A percentile compares a stretch with the other conserved stretches of the same genome.
Evolutionary conservation across 2,113 vertebrate genomes (phyloP).

Genomic region (Tursiops truncatus): DNA sequence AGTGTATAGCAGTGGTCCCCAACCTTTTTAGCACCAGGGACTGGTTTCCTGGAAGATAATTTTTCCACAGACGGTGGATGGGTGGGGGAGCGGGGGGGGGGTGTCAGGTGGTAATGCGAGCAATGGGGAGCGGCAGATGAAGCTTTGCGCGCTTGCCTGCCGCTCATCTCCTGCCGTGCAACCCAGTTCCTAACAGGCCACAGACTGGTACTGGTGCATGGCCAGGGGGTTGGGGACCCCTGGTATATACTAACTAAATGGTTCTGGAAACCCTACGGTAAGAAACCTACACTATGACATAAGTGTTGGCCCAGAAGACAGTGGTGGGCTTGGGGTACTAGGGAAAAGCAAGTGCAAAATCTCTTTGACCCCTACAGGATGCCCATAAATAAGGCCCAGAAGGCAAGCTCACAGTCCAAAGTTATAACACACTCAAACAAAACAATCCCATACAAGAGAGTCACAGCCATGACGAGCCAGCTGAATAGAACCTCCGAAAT

Average conservation of each 20-base stretch:
- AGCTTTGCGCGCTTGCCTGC: too few relatives aligned
- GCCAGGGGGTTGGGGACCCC: too few relatives aligned
- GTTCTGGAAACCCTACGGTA: not conserved
- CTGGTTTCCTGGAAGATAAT: too few relatives aligned
- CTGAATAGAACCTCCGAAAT: not conserved
- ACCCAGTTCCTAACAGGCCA: too few relatives aligned
- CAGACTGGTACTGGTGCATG: too few relatives aligned
- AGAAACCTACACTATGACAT: not conserved
- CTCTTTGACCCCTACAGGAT: not conserved
- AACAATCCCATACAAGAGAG: not conserved
- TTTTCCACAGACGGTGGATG: too few relatives aligned
- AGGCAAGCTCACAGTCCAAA: not conserved
- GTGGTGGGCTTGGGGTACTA: not conserved
- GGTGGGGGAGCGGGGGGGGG: too few relatives aligned
- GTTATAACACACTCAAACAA: not conserved
- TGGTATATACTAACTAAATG: not conserved
- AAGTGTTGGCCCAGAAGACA: not conserved
- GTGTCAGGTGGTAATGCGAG: too few relatives aligned
- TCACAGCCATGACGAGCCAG: not conserved
- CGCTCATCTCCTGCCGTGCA: too few relatives aligned
- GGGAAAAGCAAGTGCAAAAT: not conserved
- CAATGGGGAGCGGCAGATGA: too few relatives aligned
- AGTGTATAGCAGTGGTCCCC: not conserved
- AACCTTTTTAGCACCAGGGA: too few relatives aligned
- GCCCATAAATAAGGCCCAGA: not conserved